A percentile compares a stretch with the other conserved stretches of the same genome.
These are phyloP conservation scores for Pomatorhinus ruficollis DNA, from an alignment of 2,113 vertebrate genomes.

Conservation along the genomic window DNA sequence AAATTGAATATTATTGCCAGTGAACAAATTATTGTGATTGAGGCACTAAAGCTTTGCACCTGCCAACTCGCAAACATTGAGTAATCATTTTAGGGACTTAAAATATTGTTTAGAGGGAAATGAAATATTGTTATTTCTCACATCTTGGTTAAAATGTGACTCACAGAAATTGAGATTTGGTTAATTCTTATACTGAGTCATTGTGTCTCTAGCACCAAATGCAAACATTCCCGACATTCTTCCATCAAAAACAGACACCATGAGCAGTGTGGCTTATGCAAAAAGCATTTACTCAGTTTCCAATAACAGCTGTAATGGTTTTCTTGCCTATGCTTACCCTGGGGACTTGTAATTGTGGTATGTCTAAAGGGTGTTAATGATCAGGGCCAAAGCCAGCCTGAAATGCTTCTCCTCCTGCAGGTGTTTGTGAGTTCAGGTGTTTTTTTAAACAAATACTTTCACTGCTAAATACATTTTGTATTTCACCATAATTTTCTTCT, in stretches of 20 bases:
- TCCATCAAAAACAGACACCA: fast-evolving
- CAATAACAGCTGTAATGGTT: background rate
- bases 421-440: background rate
- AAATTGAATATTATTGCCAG: background rate
- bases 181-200: background rate
- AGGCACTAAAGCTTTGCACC: background rate
- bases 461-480: background rate
- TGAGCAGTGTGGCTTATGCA: background rate
- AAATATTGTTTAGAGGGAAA: background rate
- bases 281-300: background rate
- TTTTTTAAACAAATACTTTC: background rate
- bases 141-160: background rate
- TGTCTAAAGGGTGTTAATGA: background rate
- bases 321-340: background rate
- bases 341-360: background rate
- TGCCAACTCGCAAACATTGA: background rate
- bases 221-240: background rate
- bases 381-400: background rate
- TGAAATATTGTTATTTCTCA: background rate
- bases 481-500: background rate
- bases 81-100: background rate
- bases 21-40: background rate
- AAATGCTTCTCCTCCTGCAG: background rate
- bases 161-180: background rate
- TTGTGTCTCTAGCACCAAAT: background rate